A percentile compares a stretch with the other conserved stretches of the same genome.
phyloP scores from a whole-genome alignment of 2,113 vertebrate genomes.

The Origma solitaria region DNA sequence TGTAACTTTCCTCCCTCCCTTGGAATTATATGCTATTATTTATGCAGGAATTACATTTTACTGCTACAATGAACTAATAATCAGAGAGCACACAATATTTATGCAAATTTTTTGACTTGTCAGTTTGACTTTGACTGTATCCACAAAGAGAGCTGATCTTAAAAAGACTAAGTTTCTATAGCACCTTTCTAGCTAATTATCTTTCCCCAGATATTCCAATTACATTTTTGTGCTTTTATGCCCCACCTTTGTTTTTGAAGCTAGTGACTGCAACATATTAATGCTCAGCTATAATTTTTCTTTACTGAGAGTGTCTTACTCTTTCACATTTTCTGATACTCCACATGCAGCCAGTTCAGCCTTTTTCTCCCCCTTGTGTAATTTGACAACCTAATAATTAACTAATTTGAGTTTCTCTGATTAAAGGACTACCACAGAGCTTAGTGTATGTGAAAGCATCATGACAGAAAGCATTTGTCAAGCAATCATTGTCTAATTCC shows the following conservation, averaged over 20 bases:
- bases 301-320: background rate
- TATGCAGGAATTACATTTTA: background rate
- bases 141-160: background rate
- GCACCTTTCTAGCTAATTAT: background rate
- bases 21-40: background rate
- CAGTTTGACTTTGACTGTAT: background rate
- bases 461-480: background rate
- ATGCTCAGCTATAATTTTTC: background rate
- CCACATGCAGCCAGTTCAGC: background rate
- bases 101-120: background rate
- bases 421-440: background rate
- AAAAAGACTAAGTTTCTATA: background rate
- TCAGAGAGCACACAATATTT: background rate
- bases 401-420: background rate
- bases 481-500: background rate
- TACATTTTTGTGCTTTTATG: background rate
- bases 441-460: background rate
- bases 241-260: background rate
- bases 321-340: background rate
- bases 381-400: background rate
- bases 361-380: fast-evolving
- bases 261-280: background rate
- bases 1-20: fast-evolving
- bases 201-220: background rate
- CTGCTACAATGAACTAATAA: background rate